Base-by-base conservation (phyloP, 2,888 invertebrate species). In the Crematogaster levior region DNA sequence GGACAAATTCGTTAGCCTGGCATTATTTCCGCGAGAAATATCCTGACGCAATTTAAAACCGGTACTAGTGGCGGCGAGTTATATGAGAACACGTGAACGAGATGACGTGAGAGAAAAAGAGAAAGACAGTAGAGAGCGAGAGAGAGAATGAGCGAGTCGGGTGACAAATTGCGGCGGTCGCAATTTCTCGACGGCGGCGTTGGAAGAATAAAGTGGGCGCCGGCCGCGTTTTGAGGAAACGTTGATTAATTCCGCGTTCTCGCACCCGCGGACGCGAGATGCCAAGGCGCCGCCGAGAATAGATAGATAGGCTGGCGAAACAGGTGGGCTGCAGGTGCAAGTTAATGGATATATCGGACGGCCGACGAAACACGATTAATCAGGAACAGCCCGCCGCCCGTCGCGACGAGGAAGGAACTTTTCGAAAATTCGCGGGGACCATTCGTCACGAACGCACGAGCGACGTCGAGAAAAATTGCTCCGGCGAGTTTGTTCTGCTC, bases 331-430 rank as follows among this genome's bases (percentile, higher is more conserved):
- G 82, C 85, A 77, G 86, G 84, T 84, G 83, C 81, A 65, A 84
- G 81, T 75, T 86, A 89, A 88, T 88, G 86, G 86, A 89, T 89
- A 86, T 82, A 88, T 89, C 83, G 85, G 82, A 83, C 74, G 80
- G 86, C 68, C 81, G 74, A 77, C 63, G 81, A 48, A 82, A 70
- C 80, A 84, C 89, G 82, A 89, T 89, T 89, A 88, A 89, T 89
- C 86, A 85, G 82, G 60, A 40, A 63, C 51, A 10, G 48, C 37
- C 24, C 48, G 73, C 73, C 73, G 30, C 58, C 58, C 58, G 43
- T 48, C 56, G 80, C 43, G 83, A 58, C 58, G 73, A 79, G 80
- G 81, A 43, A 68, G 51, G 37, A 81, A 86, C 85, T 85, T 88
- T 88, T 82, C 83, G 70, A 83, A 85, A 82, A 82, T 72, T 72